A percentile compares a stretch with the other conserved stretches of the same genome.
These are phyloP conservation scores for Metellina segmentata DNA, from an alignment of 2,888 invertebrate species.

Conservation along the genomic window DNA sequence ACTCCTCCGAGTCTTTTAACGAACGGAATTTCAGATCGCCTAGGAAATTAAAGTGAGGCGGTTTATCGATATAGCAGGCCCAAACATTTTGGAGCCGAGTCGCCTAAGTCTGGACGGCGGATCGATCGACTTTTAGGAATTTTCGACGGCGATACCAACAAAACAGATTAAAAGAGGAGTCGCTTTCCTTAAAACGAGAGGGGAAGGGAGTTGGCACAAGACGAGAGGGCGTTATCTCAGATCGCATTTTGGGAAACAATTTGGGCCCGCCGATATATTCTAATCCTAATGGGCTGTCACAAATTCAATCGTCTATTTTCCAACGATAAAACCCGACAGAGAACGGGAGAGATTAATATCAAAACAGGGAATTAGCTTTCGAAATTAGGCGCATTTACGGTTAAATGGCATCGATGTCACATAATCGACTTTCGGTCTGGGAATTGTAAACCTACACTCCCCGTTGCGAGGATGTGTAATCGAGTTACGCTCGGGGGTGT, in stretches of 20 bases:
- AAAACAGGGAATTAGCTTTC: conserved; percentile 51
- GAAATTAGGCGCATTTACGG: conserved; percentile 52
- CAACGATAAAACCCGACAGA: conserved; percentile 21
- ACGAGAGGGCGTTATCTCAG: conserved; percentile 23
- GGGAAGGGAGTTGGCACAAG: not conserved
- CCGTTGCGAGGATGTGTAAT: not conserved
- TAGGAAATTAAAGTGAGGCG: conserved; percentile 15
- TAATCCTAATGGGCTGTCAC: conserved; percentile 72
- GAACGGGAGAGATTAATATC: conserved; percentile 58
- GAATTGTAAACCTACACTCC: conserved; percentile 43
- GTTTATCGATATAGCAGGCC: not conserved
- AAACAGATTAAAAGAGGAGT: conserved; percentile 68
- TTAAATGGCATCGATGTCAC: conserved; percentile 33
- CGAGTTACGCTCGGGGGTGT: not conserved
- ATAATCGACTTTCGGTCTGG: conserved; percentile 30
- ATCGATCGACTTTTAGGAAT: conserved; percentile 30
- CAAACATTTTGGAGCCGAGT: not conserved
- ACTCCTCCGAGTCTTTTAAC: not conserved
- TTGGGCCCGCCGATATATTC: conserved; percentile 70
- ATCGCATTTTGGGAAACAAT: conserved; percentile 63
- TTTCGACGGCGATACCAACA: conserved; percentile 54
- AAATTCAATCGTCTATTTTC: conserved; percentile 71
- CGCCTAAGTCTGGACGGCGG: not conserved
- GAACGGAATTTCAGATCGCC: not conserved
- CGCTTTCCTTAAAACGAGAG: not conserved